Conservation (phyloP, 2,797 vertebrate genomes). For the Pristis pectinata region DNA sequence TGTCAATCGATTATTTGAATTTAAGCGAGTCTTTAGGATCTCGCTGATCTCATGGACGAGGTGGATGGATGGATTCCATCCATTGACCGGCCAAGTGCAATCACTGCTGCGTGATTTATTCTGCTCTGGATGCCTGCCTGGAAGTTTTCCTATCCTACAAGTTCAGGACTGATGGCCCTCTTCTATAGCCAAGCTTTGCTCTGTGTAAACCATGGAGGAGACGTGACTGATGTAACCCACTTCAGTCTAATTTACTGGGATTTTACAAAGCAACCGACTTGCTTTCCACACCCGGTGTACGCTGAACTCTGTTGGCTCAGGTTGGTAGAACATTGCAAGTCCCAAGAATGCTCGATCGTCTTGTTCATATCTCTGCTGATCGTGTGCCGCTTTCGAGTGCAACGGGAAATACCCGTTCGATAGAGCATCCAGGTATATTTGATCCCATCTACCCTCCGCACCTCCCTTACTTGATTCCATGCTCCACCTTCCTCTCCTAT, state of each 20-base stretch:
- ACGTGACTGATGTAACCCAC: not conserved
- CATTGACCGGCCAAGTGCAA: not conserved
- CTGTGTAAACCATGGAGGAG: rapidly evolving
- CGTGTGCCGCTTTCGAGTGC: not conserved
- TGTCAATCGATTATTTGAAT: not conserved
- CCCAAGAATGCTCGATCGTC: no score
- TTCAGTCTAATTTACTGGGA: not conserved
- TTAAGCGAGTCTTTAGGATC: not conserved
- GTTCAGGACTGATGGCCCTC: not conserved
- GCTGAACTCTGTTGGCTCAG: not conserved
- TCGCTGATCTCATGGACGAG: not conserved
- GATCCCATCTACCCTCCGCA: no score
- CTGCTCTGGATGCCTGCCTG: not conserved
- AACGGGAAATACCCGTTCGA: not conserved
- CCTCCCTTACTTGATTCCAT: no score
- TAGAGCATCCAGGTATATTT: no score
- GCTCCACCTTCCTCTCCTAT: no score
- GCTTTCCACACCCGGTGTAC: not conserved
- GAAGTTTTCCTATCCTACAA: not conserved
- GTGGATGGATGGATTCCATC: not conserved
- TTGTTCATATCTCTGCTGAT: not conserved
- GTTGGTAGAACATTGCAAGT: not conserved
- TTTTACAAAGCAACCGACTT: not conserved
- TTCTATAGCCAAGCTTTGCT: not conserved
- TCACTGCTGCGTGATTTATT: not conserved